Conservation (phyloP, 2,888 invertebrate genomes). For the Sabellastarte sp. region DNA sequence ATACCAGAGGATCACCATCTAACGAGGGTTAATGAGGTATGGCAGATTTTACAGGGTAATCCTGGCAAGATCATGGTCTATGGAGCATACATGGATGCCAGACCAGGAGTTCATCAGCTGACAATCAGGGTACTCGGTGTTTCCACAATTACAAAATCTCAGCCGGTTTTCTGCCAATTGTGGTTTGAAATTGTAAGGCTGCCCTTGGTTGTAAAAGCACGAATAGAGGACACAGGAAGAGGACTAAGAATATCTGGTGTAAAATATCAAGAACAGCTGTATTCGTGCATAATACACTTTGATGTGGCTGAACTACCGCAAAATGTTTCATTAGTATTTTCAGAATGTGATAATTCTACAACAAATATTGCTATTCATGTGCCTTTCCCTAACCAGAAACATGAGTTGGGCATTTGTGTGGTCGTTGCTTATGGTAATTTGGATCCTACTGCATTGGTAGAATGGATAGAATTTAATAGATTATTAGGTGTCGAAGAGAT, state of each 20-base stretch:
- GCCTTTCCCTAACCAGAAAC: neutral
- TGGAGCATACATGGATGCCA: neutral
- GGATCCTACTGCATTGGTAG: constrained; percentile 4
- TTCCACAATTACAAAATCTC: neutral
- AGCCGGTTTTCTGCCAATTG: constrained; percentile 13
- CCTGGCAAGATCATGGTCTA: neutral
- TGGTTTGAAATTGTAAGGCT: constrained; percentile 11
- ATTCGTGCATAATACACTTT: constrained; percentile 10
- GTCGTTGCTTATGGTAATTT: constrained; percentile 18
- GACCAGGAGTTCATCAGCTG: neutral
- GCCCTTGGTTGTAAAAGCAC: constrained; percentile 12
- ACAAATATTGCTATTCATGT: constrained; percentile 6
- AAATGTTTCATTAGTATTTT: constrained; percentile 15
- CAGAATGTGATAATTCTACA: constrained; percentile 5
- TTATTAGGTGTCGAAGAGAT: constrained; percentile 19
- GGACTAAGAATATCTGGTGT: constrained; percentile 3
- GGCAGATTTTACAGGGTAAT: no score
- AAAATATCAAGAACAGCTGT: constrained; percentile 18
- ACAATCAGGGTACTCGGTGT: constrained; percentile 11
- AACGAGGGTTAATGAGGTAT: no score
- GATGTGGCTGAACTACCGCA: constrained; percentile 5
- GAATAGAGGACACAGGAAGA: constrained; percentile 11
- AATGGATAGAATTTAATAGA: constrained; percentile 21
- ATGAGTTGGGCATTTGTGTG: constrained; percentile 22
- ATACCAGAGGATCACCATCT: no score